Base-by-base conservation (phyloP, 2,888 invertebrate species). In the Lamellibrachia columna region DNA sequence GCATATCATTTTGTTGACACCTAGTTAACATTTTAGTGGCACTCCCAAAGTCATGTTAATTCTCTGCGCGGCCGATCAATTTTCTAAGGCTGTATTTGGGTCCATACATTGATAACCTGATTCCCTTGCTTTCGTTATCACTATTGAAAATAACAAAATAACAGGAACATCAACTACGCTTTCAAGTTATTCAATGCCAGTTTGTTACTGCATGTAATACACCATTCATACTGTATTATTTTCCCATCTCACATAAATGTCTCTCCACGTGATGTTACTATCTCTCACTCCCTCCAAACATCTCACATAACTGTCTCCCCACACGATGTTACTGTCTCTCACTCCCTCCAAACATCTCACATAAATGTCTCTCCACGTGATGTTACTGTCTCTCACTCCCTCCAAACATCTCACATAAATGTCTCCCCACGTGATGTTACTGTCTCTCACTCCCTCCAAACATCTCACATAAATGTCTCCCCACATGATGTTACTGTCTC, bases 241-340 rank as follows among this genome's bases (percentile, higher is more conserved):
- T 40, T 55, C 55, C 4, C 55, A 9, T 55, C 55, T 55, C 55
- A 55, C 75, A 75, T 22, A 6, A 15, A 75, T 75, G 6, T 75
- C 75, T 75, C 75, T 1, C 22, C 75, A 75, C 6, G 7, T 75
- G 4, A 15, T 75, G 75, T 75, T 22, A 75, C 75, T 75, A 1
- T 58, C 58, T 8, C 15, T n/a, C 75, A 2, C 15, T 75, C 75
- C 6, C 15, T 75, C 22, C 75, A 15, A 75, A 6, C 22, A 8
- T 28, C 90, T 40, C 40, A 40, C 40, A 40, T 40, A 40, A 40
- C 92, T 95, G 93, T 94, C 96, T 58, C 58, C 15, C 75, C 22
- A 75, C 75, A 75, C 1, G 15, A 22, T 75, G 75, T 75, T 22
- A 75, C 75, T 75, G 11, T 58, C 58, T 8, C 15, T n/a, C 75